phyloP scores from a whole-genome alignment of 1,140 invertebrate genomes.

The Apis cerana region DNA sequence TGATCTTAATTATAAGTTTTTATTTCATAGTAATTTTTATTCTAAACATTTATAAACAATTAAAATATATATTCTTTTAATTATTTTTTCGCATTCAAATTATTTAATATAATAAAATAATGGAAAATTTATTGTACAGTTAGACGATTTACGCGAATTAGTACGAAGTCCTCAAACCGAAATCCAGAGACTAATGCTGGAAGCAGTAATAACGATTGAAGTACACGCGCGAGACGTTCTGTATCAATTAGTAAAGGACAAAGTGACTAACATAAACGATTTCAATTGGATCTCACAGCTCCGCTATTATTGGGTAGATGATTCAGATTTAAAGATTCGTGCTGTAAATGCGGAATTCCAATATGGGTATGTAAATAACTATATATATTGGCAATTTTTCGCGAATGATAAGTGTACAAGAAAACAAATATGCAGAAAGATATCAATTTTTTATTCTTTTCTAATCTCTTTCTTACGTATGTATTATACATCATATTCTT shows the following conservation, averaged over 20 bases:
- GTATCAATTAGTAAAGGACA: constrained; percentile 83
- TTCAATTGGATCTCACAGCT: constrained; percentile 93
- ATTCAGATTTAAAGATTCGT: constrained; percentile 82
- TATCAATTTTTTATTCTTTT: too few species aligned
- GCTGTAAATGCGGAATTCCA: constrained; percentile 85
- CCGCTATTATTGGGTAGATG: constrained; percentile 85
- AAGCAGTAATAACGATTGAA: constrained; percentile 86
- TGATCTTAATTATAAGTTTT: too few species aligned
- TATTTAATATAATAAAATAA: too few species aligned
- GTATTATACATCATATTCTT: too few species aligned
- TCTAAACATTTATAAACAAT: too few species aligned
- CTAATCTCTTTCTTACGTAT: too few species aligned
- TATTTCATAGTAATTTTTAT: too few species aligned
- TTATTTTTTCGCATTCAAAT: too few species aligned
- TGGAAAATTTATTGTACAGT: constrained; percentile 75
- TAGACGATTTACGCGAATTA: constrained; percentile 84
- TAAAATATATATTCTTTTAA: too few species aligned
- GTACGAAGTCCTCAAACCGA: constrained; percentile 86
- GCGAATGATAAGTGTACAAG: too few species aligned
- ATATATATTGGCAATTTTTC: too few species aligned
- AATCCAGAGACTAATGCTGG: constrained; percentile 84
- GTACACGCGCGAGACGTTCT: constrained; percentile 87
- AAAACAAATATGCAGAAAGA: too few species aligned
- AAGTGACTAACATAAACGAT: constrained; percentile 85
- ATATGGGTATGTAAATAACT: constrained; percentile 78